A percentile compares a stretch with the other conserved stretches of the same genome.
These are phyloP conservation scores for Stomatorhinus ivindoensis DNA, from an alignment of 2,113 vertebrate species.

Conservation along the genomic window DNA sequence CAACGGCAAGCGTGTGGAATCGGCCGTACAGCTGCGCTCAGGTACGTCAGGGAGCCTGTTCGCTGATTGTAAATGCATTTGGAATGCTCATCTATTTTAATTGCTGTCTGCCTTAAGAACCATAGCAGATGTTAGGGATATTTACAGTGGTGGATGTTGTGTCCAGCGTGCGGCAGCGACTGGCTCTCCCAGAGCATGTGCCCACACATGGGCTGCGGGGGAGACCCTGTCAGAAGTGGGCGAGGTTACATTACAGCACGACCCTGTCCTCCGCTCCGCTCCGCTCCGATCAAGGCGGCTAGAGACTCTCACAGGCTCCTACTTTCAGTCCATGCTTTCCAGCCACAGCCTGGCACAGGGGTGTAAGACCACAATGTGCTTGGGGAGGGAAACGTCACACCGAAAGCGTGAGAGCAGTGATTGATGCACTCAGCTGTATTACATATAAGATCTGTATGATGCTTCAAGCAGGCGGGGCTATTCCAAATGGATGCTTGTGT, in stretches of 20 bases:
- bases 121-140: neutral
- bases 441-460: neutral
- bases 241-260: neutral
- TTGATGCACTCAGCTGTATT: neutral
- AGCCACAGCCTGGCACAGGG: neutral
- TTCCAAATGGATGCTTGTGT: neutral
- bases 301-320: neutral
- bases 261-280: neutral
- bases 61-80: neutral
- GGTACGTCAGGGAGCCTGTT: constrained; percentile 54
- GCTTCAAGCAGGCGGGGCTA: neutral
- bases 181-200: neutral
- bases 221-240: neutral
- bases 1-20: constrained; percentile 88
- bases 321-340: neutral
- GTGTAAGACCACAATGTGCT: neutral
- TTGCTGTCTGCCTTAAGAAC: neutral
- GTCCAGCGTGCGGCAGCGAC: neutral
- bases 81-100: neutral
- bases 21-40: constrained; percentile 86
- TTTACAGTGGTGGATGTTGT: neutral
- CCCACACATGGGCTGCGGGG: neutral
- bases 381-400: neutral
- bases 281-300: neutral
- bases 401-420: neutral